Evolutionary conservation across 2,797 vertebrate species (phyloP).

Genomic region (Leptodactylus fallax): DNA sequence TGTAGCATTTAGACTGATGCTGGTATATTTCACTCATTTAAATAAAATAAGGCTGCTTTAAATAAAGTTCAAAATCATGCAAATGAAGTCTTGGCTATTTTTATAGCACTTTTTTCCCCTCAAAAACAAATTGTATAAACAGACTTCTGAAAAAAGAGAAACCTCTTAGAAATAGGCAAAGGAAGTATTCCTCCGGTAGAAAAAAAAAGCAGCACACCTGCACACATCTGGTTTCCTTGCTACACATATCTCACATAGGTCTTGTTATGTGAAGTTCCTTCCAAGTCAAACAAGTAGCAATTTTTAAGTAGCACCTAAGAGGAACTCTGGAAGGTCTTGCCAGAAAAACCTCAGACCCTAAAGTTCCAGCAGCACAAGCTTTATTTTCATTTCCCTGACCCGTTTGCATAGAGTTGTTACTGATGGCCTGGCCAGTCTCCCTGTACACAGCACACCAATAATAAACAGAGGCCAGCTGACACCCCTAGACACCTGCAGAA

Average conservation of each 20-base stretch:
- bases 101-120: constrained; percentile 51
- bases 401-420: constrained; percentile 84
- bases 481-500: constrained; percentile 86
- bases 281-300: constrained; percentile 85
- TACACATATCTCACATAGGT: constrained; percentile 69
- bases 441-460: constrained; percentile 80
- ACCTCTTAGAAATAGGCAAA: constrained; percentile 64
- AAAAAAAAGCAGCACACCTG: constrained; percentile 75
- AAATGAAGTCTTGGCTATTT: constrained; percentile 65
- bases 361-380: constrained; percentile 76
- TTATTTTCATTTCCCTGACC: constrained; percentile 89
- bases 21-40: constrained; percentile 63
- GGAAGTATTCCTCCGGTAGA: constrained; percentile 67
- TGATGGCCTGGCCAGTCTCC: constrained; percentile 82
- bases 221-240: constrained; percentile 74
- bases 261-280: constrained; percentile 77
- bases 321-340: constrained; percentile 70
- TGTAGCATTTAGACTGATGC: constrained; percentile 59
- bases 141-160: constrained; percentile 68
- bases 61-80: constrained; percentile 66
- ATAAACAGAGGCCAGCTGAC: constrained; percentile 88
- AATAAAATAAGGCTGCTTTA: constrained; percentile 55
- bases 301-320: constrained; percentile 79
- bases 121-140: constrained; percentile 70
- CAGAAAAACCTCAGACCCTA: constrained; percentile 79